Evolutionary conservation across 2,888 invertebrate species (phyloP), one percentile per base, ranked within the genome.

Genomic region (Rotaria magnacalcarata): DNA sequence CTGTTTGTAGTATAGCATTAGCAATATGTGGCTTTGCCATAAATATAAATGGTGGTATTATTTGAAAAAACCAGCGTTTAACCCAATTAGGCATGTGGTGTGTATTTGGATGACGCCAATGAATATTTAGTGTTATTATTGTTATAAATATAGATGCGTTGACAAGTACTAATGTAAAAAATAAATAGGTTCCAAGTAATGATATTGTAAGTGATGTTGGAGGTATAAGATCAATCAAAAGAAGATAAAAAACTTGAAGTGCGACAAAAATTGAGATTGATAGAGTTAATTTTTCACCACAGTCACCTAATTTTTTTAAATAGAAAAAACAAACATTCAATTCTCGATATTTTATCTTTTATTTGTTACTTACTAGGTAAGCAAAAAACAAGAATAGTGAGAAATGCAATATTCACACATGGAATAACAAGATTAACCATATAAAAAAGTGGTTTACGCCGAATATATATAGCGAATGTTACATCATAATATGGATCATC

Each of bases 231-330:
- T 92, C 94, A 88, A 97, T 97, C 92, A 99, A 93, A 90, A 99
- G 94, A 91, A 99, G 93, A 93, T 99, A 98, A 93, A 99, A 99
- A 93, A 99, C 97, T 90, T 97, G 98, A 91, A 99, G 93, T 88
- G 98, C 97, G 90, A 99, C 95, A 89, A 99, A 94, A 92, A 99
- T 97, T 89, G 97, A 97, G 91, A 98, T 96, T 93, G 97, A 97
- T 90, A 99, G 94, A 90, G 97, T 84, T 89, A 87, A 87, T 86
- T 87, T 87, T 85, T 87, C 87, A 34, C 87, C 87, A 34, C 85
- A 80, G 84, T 84, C 86, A 10, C 47, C 43, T 67, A 67, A 67
- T 34, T 16, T 34, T 11, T 16, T 52, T 14, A 16, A 14, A 52
- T 52, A 11, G 14, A 16, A 16, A 52, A 6, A 7, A 54, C 1